Evolutionary conservation across 2,113 vertebrate species (phyloP).

Genomic region (Phylloscopus whistleri): DNA sequence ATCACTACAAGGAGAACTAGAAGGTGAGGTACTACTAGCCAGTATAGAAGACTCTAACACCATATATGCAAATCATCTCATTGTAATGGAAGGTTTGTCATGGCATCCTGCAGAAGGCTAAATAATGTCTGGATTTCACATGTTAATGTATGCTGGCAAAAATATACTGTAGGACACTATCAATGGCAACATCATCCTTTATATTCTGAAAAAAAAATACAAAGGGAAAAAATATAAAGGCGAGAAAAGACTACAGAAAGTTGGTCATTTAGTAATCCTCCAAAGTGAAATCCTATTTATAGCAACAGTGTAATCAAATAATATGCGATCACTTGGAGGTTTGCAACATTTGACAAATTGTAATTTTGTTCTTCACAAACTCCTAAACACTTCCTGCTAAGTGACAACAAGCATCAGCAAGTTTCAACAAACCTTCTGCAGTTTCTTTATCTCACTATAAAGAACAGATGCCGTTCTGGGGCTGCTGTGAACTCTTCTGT

Average conservation of each 20-base stretch:
- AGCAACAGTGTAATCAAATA: conserved; percentile 66
- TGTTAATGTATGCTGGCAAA: neutral
- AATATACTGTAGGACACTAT: neutral
- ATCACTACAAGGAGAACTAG: neutral
- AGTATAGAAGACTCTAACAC: neutral
- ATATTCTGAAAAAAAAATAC: conserved; percentile 9
- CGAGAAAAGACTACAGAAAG: conserved; percentile 36
- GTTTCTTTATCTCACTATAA: conserved; percentile 79
- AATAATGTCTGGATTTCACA: neutral
- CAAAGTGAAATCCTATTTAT: conserved; percentile 67
- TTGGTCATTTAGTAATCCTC: conserved; percentile 62
- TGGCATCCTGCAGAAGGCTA: neutral
- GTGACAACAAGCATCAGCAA: conserved; percentile 84
- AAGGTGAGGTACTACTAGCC: neutral
- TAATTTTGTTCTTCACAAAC: conserved; percentile 82
- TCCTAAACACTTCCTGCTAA: conserved; percentile 84
- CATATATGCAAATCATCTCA: neutral
- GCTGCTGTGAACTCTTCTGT: conserved; percentile 77
- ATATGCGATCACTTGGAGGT: conserved; percentile 66
- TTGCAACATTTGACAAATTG: conserved; percentile 81
- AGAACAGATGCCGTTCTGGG: conserved; percentile 78
- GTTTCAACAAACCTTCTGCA: conserved; percentile 83
- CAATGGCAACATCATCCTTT: neutral
- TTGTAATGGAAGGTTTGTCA: neutral
- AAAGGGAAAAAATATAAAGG: neutral